phyloP scores from a whole-genome alignment of 2,888 invertebrate genomes.

The Oegoconia quadripuncta region DNA sequence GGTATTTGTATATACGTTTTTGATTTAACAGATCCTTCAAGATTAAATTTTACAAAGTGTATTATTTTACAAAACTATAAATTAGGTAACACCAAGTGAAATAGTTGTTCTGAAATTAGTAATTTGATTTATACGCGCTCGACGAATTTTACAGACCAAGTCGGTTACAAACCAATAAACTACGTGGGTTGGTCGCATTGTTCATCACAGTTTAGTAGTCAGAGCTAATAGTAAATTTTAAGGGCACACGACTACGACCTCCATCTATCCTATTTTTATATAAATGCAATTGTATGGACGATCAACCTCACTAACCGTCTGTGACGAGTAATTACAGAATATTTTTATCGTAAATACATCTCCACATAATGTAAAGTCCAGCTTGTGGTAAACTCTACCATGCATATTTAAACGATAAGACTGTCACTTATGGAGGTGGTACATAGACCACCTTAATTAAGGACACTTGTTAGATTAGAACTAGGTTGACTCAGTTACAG shows the following conservation, averaged over 20 bases:
- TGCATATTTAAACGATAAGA: not conserved
- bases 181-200: slow-evolving; percentile 66
- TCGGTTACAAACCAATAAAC: slow-evolving; percentile 45
- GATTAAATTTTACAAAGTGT: no score
- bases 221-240: slow-evolving; percentile 45
- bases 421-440: slow-evolving; percentile 5
- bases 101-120: slow-evolving; percentile 15
- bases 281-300: slow-evolving; percentile 52
- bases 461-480: slow-evolving; percentile 10
- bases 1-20: no score
- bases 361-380: not conserved
- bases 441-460: slow-evolving; percentile 18
- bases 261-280: slow-evolving; percentile 61
- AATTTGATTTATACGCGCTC: slow-evolving; percentile 41
- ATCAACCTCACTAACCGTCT: slow-evolving; percentile 45
- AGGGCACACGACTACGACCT: slow-evolving; percentile 65
- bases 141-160: slow-evolving; percentile 52
- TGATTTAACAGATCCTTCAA: no score
- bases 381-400: not conserved
- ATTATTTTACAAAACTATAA: no score
- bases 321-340: slow-evolving; percentile 34
- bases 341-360: not conserved
- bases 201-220: slow-evolving; percentile 42
- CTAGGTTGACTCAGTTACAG: slow-evolving; percentile 17
- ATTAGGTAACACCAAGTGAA: not conserved